phyloP scores from a whole-genome alignment of 2,113 vertebrate species.

The Phocoena sinus region DNA sequence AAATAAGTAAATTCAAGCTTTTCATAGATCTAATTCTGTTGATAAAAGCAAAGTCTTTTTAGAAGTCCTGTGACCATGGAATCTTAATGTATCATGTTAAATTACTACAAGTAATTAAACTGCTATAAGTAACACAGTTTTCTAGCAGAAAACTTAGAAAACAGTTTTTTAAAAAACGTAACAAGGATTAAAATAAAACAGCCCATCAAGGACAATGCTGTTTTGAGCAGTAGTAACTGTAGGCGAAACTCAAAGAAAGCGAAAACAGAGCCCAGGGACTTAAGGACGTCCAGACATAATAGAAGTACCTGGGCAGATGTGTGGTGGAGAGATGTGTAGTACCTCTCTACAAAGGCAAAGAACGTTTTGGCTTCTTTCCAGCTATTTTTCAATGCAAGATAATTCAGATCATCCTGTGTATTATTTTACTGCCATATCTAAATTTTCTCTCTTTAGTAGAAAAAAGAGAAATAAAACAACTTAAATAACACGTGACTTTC shows the following conservation, averaged over 20 bases:
- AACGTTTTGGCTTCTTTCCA: background rate
- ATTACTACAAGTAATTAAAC: background rate
- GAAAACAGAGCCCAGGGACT: background rate
- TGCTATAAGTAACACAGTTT: background rate
- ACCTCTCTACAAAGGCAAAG: background rate
- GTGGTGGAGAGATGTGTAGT: too few species aligned
- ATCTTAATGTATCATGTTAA: conserved; percentile 1
- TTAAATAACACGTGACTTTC: background rate
- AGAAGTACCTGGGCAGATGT: background rate
- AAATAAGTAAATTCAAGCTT: background rate
- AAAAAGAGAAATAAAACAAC: background rate
- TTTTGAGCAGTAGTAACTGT: background rate
- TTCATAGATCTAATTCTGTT: background rate
- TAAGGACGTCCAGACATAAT: background rate
- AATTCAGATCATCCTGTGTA: background rate
- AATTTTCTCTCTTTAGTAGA: background rate
- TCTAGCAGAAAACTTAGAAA: background rate
- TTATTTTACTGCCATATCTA: background rate
- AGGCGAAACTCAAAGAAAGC: background rate
- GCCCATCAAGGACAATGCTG: background rate
- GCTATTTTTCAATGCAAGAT: background rate
- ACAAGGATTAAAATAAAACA: conserved; percentile 12
- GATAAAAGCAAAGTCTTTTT: background rate
- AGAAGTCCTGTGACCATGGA: background rate
- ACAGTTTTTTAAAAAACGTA: background rate